Percentiles rank a stretch among this genome's conserved stretches.
phyloP scores from a whole-genome alignment of 2,888 invertebrate species.

The Athrips mouffetella region DNA sequence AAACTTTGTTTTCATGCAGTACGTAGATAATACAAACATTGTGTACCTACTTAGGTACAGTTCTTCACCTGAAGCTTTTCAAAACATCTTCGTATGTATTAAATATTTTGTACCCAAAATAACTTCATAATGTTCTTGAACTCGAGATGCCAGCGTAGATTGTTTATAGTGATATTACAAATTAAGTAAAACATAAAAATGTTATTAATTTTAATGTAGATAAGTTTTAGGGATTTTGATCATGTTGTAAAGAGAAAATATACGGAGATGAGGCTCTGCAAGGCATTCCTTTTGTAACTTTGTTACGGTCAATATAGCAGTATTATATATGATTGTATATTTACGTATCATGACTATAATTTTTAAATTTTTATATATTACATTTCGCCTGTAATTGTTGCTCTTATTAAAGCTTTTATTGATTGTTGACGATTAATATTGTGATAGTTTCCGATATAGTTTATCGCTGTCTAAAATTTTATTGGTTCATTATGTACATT shows the following conservation, averaged over 20 bases:
- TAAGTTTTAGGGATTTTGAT: conserved; percentile 70
- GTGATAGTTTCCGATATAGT: conserved; percentile 42
- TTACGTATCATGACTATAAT: conserved; percentile 27
- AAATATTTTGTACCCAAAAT: no score
- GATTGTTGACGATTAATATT: conserved; percentile 58
- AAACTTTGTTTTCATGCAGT: no score
- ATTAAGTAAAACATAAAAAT: conserved; percentile 66
- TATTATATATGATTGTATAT: conserved; percentile 43
- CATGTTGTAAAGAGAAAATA: conserved; percentile 57
- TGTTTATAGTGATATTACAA: conserved; percentile 76
- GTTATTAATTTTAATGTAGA: conserved; percentile 74
- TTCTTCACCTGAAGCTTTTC: no score
- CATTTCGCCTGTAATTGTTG: conserved; percentile 28
- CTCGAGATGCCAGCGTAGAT: conserved; percentile 69
- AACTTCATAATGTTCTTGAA: conserved; percentile 39
- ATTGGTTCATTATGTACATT: conserved; percentile 31
- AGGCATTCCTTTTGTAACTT: conserved; percentile 28
- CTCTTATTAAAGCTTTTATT: conserved; percentile 65
- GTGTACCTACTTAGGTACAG: no score
- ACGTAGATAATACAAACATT: no score
- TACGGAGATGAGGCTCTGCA: conserved; percentile 36
- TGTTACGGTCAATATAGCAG: conserved; percentile 44
- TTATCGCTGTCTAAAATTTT: conserved; percentile 35
- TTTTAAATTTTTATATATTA: conserved; percentile 22
- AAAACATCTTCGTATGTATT: no score